Evolutionary conservation across 2,797 vertebrate species (phyloP).

Genomic region (Myotis planiceps): DNA sequence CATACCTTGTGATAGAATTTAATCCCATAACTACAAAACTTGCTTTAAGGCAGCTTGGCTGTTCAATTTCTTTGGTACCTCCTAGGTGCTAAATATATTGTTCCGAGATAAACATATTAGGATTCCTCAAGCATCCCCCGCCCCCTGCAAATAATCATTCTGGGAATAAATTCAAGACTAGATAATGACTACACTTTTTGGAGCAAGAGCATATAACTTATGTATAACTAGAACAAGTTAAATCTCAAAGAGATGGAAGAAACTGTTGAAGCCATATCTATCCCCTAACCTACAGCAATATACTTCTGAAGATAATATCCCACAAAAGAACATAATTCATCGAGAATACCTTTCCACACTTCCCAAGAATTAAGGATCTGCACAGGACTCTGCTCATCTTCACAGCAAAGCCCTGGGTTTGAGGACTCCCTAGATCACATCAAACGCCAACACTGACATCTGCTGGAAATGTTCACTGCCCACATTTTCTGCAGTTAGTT

Average conservation of each 20-base stretch:
- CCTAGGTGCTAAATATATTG: not conserved
- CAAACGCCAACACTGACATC: conserved; percentile 78
- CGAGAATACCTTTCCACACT: not conserved
- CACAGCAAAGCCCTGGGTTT: not conserved
- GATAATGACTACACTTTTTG: not conserved
- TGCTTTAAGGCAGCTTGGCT: not conserved
- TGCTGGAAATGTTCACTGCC: conserved; percentile 66
- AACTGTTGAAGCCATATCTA: not conserved
- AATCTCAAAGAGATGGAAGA: not conserved
- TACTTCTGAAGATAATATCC: not conserved
- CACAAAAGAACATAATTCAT: not conserved
- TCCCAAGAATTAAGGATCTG: not conserved
- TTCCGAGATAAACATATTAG: not conserved
- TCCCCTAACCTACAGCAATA: not conserved
- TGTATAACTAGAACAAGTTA: not conserved
- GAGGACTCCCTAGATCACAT: not conserved
- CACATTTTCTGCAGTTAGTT: not conserved
- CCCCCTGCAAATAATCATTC: not conserved
- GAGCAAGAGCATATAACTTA: not conserved
- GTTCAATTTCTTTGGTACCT: not conserved
- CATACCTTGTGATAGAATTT: not conserved
- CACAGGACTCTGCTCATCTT: not conserved
- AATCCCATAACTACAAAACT: not conserved
- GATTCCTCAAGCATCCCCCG: not conserved
- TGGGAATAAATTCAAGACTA: not conserved